phyloP scores from a whole-genome alignment of 53 echinoderm and acorn worm genomes.

The Paracentrotus lividus region DNA sequence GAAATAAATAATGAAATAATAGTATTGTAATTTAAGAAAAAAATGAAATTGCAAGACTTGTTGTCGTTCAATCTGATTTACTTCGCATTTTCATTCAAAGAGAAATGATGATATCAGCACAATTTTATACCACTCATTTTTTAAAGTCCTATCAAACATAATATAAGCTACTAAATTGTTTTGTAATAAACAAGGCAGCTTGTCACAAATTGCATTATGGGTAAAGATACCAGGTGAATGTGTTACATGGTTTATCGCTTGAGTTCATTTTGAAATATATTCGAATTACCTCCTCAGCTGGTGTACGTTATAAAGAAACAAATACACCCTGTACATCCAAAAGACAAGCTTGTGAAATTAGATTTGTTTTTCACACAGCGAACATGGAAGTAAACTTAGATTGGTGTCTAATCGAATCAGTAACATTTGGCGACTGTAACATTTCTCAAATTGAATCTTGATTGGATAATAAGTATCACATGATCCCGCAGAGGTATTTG shows the following conservation, averaged over 20 bases:
- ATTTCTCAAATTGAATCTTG: constrained; percentile 43
- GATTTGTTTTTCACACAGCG: background rate
- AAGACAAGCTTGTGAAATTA: background rate
- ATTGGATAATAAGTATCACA: constrained; percentile 40
- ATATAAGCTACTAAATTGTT: background rate
- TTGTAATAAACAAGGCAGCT: background rate
- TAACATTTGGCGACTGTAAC: constrained; percentile 55
- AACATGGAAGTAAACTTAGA: background rate
- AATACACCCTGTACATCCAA: background rate
- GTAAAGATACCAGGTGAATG: constrained; percentile 8
- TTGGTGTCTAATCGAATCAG: constrained; percentile 24
- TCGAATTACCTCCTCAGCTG: constrained; percentile 15
- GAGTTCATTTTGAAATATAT: constrained; percentile 16
- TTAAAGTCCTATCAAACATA: background rate
- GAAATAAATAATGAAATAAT: background rate
- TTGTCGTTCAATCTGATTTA: no score
- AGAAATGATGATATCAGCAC: background rate
- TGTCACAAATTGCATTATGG: constrained; percentile 1
- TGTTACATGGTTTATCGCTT: background rate
- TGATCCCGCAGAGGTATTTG: background rate
- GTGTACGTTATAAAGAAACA: background rate
- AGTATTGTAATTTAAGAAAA: background rate
- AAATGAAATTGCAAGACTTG: background rate
- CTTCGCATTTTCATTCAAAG: background rate
- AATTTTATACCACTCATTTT: background rate